Evolutionary conservation across 2,113 vertebrate genomes (phyloP).

Genomic region (Poeciliopsis turrubarensis): DNA sequence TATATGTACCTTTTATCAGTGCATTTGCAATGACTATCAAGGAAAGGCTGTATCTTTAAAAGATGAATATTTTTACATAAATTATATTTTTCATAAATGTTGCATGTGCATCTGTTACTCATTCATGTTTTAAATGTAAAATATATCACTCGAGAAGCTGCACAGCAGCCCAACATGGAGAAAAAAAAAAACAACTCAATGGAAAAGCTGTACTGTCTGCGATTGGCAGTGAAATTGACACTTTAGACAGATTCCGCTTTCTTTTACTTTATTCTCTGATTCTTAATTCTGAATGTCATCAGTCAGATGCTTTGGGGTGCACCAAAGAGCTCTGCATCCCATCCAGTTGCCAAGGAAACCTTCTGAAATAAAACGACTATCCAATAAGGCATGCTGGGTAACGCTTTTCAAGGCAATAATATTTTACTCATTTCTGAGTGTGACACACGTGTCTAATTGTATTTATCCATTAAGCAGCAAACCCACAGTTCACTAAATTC

Average conservation of each 20-base stretch:
- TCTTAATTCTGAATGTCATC: slow-evolving; percentile 55
- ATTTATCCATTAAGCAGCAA: slow-evolving; percentile 7
- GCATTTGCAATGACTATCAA: not conserved
- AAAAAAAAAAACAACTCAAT: slow-evolving; percentile 30
- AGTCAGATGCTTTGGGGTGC: slow-evolving; percentile 33
- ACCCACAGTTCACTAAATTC: slow-evolving; percentile 1
- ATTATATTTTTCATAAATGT: too few relatives aligned
- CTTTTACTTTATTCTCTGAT: slow-evolving; percentile 31
- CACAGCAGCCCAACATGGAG: slow-evolving; percentile 22
- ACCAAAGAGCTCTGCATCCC: slow-evolving; percentile 46
- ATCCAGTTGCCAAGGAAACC: slow-evolving; percentile 60
- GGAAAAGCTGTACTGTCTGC: slow-evolving; percentile 26
- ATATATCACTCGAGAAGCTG: slow-evolving; percentile 28
- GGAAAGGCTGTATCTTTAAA: too few relatives aligned
- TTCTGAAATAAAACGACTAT: slow-evolving; percentile 43
- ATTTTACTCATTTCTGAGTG: slow-evolving; percentile 4
- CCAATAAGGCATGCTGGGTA: slow-evolving; percentile 17
- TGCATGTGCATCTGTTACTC: not conserved
- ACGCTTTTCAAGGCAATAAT: slow-evolving; percentile 13
- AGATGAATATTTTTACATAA: not conserved
- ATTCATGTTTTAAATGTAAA: slow-evolving; percentile 33
- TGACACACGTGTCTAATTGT: not conserved
- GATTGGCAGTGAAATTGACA: slow-evolving; percentile 12
- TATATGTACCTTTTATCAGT: not conserved
- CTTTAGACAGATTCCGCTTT: not conserved